These are phyloP conservation scores for Xestoiulus laeticollis DNA, from an alignment of 2,888 invertebrate species.

Conservation along the genomic window DNA sequence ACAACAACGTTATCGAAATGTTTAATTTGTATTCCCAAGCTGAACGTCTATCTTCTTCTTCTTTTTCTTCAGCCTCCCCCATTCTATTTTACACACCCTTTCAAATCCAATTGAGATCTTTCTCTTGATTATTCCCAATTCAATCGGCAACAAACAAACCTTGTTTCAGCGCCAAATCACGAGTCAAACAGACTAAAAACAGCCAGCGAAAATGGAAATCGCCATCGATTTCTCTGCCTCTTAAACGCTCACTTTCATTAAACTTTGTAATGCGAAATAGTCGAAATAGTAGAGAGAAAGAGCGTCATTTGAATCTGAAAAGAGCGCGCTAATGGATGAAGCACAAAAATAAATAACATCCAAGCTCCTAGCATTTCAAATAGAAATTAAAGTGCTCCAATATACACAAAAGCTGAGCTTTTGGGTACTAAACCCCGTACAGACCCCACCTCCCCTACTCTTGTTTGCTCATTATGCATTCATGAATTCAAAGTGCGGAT, in stretches of 20 bases:
- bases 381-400: neutral
- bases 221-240: constrained; percentile 9
- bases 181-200: neutral
- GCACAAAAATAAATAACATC: neutral
- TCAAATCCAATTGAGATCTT: constrained; percentile 9
- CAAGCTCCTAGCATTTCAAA: neutral
- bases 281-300: neutral
- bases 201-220: neutral
- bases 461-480: constrained; percentile 1
- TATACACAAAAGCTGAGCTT: neutral
- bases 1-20: neutral
- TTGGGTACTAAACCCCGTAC: neutral
- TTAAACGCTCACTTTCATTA: constrained; percentile 1
- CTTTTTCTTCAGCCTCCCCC: too few species aligned
- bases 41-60: neutral
- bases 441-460: neutral
- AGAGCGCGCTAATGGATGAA: neutral
- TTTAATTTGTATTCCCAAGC: neutral
- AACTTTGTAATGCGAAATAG: neutral
- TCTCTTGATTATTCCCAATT: constrained; percentile 1
- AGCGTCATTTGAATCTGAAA: constrained; percentile 1
- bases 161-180: neutral
- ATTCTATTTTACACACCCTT: neutral
- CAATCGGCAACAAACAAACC: constrained; percentile 9
- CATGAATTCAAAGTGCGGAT: constrained; percentile 3